Evolutionary conservation across 2,888 invertebrate genomes (phyloP).

Genomic region (Caenorhabditis sulstoni): DNA sequence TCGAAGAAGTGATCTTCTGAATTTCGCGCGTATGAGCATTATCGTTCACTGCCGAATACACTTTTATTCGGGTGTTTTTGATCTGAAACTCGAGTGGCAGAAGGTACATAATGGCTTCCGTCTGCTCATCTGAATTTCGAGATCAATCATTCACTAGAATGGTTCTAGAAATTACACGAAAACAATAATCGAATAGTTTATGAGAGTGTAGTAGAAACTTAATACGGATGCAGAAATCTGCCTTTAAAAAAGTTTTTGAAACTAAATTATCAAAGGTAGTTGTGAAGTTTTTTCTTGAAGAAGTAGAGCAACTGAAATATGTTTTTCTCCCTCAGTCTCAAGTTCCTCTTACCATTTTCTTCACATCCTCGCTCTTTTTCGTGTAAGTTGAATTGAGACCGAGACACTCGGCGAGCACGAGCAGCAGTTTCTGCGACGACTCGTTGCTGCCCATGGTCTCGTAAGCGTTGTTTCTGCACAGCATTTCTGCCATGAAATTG

Average conservation of each 20-base stretch:
- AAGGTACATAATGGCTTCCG: too few species aligned
- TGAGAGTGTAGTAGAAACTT: too few species aligned
- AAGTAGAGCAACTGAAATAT: conserved; percentile 26
- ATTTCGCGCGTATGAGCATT: too few species aligned
- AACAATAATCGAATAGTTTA: too few species aligned
- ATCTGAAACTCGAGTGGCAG: too few species aligned
- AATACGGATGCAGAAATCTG: too few species aligned
- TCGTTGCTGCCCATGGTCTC: background rate
- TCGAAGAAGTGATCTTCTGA: conserved; percentile 29
- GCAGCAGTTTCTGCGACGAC: background rate
- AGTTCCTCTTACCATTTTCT: conserved; percentile 20
- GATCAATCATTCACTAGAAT: too few species aligned
- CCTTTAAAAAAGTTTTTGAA: background rate
- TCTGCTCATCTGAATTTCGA: too few species aligned
- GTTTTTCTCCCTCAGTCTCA: background rate
- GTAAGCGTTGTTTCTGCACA: conserved; percentile 6
- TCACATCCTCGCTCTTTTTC: conserved; percentile 25
- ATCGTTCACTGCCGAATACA: too few species aligned
- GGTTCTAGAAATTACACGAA: too few species aligned
- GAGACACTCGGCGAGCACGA: conserved; percentile 24
- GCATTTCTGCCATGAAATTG: conserved; percentile 15
- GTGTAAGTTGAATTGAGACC: conserved; percentile 32
- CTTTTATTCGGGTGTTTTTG: too few species aligned
- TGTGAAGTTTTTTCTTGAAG: conserved; percentile 20
- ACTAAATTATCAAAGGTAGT: background rate